A percentile compares a stretch with the other conserved stretches of the same genome.
phyloP scores from a whole-genome alignment of 2,797 vertebrate species.

The Phataginus tetradactyla region DNA sequence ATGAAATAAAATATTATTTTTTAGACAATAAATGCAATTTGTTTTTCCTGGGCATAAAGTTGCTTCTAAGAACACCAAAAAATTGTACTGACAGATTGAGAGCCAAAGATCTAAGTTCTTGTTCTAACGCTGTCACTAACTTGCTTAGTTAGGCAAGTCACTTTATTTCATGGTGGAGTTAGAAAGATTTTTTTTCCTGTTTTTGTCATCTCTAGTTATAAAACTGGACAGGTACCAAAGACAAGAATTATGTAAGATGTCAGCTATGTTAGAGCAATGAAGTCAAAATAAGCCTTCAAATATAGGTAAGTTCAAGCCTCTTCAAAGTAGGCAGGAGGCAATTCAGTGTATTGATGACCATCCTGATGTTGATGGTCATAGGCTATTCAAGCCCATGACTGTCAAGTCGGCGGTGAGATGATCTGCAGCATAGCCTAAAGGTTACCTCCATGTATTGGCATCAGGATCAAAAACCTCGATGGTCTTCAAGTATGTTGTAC shows the following conservation, averaged over 20 bases:
- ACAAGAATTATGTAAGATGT: not conserved
- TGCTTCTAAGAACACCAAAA: not conserved
- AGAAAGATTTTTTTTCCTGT: not conserved
- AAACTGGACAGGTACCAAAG: constrained; percentile 13
- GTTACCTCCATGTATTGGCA: constrained; percentile 98
- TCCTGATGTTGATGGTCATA: not conserved
- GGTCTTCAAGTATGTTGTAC: constrained; percentile 98
- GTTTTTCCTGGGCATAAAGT: not conserved
- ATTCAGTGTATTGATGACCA: not conserved
- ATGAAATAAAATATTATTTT: not conserved
- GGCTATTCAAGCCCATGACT: not conserved
- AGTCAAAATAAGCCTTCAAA: not conserved
- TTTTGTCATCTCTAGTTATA: not conserved
- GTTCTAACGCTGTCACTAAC: not conserved
- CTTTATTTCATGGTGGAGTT: not conserved
- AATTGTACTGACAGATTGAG: not conserved
- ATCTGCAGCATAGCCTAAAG: constrained; percentile 21
- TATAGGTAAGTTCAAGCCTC: not conserved
- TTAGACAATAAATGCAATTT: not conserved
- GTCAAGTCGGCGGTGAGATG: not conserved
- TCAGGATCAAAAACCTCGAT: constrained; percentile 99
- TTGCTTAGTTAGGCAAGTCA: not conserved
- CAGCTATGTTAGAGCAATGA: not conserved
- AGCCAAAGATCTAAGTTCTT: not conserved
- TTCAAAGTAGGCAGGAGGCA: not conserved